Conservation (phyloP, 2,797 vertebrate genomes). For the Scarus forsteni region DNA sequence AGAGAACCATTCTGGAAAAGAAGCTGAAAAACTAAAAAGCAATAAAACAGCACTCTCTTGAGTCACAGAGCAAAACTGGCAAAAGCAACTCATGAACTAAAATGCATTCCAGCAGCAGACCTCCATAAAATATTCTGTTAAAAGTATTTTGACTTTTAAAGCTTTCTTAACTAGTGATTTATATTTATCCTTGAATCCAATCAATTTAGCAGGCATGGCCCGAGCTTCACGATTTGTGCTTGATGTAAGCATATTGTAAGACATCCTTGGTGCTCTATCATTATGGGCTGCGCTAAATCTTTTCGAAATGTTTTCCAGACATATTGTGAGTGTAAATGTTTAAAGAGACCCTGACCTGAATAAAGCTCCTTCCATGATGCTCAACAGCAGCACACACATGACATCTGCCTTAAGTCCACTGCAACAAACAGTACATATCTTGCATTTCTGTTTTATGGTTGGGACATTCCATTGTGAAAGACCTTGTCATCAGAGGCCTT, state of each 20-base stretch:
- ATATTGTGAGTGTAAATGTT: conserved; percentile 28
- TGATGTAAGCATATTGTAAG: background rate
- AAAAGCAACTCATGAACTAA: background rate
- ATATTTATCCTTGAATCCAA: background rate
- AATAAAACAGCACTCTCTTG: background rate
- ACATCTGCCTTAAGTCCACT: conserved; percentile 45
- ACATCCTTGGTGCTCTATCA: conserved; percentile 1
- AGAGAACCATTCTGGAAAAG: background rate
- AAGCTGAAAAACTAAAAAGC: background rate
- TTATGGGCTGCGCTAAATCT: conserved; percentile 3
- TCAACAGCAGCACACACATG: conserved; percentile 52
- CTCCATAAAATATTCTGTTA: too few relatives aligned
- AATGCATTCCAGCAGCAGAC: background rate
- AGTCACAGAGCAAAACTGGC: background rate
- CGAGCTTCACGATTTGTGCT: conserved; percentile 1
- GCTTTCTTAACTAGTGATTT: background rate
- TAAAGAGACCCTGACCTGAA: conserved; percentile 29
- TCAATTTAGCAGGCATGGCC: background rate
- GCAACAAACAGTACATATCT: conserved; percentile 5
- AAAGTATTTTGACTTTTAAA: background rate
- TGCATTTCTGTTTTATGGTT: conserved; percentile 22
- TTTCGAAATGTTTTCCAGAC: conserved; percentile 20
- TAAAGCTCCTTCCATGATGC: conserved; percentile 46
- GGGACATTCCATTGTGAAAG: conserved; percentile 16
- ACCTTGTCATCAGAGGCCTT: conserved; percentile 15